A percentile compares a stretch with the other conserved stretches of the same genome.
Conservation (phyloP, 2,113 vertebrate genomes). For the Semicossyphus pulcher region DNA sequence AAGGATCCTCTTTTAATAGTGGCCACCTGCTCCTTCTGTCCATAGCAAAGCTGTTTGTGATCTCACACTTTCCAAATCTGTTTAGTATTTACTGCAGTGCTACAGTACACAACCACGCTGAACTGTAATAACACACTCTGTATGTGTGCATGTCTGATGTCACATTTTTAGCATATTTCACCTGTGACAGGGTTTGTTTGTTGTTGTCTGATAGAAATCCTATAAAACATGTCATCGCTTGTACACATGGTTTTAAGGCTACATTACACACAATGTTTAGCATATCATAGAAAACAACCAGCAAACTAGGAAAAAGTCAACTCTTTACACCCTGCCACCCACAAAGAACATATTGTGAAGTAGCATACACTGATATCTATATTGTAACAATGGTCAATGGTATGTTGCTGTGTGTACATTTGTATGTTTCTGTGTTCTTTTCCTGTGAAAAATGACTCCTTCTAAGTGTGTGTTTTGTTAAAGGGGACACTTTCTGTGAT, state of each 20-base stretch:
- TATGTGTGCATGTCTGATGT: background rate
- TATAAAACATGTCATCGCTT: background rate
- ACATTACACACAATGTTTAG: background rate
- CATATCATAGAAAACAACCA: background rate
- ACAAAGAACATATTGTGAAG: background rate
- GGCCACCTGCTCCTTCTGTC: constrained; percentile 75
- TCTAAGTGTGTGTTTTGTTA: no score
- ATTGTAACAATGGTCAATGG: background rate
- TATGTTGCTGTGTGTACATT: no score
- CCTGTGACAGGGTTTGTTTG: background rate
- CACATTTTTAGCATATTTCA: background rate
- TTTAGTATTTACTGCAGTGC: constrained; percentile 55
- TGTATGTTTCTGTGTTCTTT: background rate
- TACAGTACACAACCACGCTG: background rate
- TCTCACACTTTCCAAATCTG: constrained; percentile 74
- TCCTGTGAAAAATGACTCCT: no score
- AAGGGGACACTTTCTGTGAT: no score
- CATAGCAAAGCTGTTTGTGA: constrained; percentile 67
- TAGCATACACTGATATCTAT: background rate
- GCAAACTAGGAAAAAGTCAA: background rate
- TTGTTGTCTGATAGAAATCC: background rate
- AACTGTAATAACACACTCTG: background rate
- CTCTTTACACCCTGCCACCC: background rate
- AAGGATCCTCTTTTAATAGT: constrained; percentile 80
- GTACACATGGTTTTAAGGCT: background rate